Conservation (phyloP, 1,140 invertebrate genomes). For the Paraescarpia echinospica region DNA sequence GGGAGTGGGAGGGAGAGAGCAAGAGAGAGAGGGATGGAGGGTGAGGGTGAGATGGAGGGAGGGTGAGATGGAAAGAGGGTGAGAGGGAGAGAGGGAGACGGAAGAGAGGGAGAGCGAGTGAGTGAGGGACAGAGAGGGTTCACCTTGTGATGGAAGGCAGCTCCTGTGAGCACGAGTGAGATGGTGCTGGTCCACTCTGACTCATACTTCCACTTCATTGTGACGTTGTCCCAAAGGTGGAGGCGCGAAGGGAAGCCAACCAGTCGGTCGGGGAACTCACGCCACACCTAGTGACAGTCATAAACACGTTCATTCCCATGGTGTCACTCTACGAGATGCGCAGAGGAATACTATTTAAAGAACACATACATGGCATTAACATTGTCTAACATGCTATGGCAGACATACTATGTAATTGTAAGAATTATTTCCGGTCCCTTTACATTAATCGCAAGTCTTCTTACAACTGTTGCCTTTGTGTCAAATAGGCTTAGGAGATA, state of each 20-base stretch:
- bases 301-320: background rate
- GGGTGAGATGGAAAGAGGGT: background rate
- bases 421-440: too few relatives aligned
- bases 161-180: conserved; percentile 93
- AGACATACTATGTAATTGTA: too few relatives aligned
- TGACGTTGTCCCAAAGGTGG: conserved; percentile 87
- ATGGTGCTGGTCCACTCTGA: conserved; percentile 64
- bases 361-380: too few relatives aligned
- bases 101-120: background rate
- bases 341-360: too few relatives aligned
- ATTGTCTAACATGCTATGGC: too few relatives aligned
- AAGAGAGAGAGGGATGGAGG: background rate
- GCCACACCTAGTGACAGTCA: conserved; percentile 73
- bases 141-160: conserved; percentile 93
- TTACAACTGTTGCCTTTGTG: too few relatives aligned
- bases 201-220: conserved; percentile 85
- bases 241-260: conserved; percentile 97
- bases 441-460: too few relatives aligned
- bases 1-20: background rate
- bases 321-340: too few relatives aligned
- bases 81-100: background rate
- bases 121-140: background rate
- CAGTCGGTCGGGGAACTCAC: conserved; percentile 92
- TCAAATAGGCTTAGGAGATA: background rate
- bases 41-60: background rate